Percentiles rank a stretch among this genome's conserved stretches.
phyloP scores from a whole-genome alignment of 2,113 vertebrate species.

The Colinus virginianus region DNA sequence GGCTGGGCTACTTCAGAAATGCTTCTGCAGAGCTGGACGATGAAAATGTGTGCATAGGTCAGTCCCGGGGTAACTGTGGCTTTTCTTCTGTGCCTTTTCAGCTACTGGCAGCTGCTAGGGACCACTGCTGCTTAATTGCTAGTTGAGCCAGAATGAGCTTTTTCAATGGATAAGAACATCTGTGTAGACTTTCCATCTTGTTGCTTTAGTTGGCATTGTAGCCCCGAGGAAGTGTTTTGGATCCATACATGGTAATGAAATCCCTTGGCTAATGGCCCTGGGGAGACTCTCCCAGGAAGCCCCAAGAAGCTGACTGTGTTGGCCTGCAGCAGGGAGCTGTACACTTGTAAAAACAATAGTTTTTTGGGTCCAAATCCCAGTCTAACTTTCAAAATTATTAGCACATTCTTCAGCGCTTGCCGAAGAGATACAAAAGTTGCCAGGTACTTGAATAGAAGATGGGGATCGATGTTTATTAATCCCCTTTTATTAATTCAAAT shows the following conservation, averaged over 20 bases:
- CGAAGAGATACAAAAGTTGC: neutral
- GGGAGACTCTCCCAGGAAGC: neutral
- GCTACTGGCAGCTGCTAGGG: conserved; percentile 66
- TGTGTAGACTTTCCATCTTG: conserved; percentile 37
- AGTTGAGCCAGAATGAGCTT: conserved; percentile 63
- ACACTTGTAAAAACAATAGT: neutral
- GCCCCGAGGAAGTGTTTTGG: neutral
- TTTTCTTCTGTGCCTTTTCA: conserved; percentile 78
- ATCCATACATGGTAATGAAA: neutral
- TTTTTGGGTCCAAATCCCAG: neutral
- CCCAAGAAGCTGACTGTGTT: neutral
- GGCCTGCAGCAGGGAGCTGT: neutral
- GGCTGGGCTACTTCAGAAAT: conserved; percentile 99
- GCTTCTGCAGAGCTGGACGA: conserved; percentile 96
- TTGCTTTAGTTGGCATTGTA: conserved; percentile 33
- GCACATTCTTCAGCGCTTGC: neutral
- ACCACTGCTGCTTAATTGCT: conserved; percentile 28
- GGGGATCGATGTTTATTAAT: neutral
- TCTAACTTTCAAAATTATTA: neutral
- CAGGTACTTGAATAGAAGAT: neutral
- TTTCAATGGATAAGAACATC: conserved; percentile 65
- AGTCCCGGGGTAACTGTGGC: conserved; percentile 84
- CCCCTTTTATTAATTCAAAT: neutral
- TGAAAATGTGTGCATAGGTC: conserved; percentile 99
- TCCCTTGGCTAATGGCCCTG: neutral